A percentile compares a stretch with the other conserved stretches of the same genome.
Conservation (phyloP, 2,888 invertebrate species). For the Ischnus inquisitorius region DNA sequence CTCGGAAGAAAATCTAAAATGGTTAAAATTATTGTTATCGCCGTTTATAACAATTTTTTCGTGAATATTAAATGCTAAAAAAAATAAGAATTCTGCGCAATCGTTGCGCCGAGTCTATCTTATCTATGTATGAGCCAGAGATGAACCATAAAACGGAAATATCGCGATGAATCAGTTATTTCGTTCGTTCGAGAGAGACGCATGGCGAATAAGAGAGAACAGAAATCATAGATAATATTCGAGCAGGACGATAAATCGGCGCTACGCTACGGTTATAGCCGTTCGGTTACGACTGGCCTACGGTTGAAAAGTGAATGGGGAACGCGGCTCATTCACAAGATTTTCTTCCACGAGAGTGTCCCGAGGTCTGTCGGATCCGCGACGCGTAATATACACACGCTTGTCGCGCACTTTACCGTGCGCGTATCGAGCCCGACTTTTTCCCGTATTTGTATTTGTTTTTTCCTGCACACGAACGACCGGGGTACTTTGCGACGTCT, state of each 20-base stretch:
- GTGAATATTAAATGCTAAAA: not conserved
- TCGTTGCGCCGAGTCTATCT: not conserved
- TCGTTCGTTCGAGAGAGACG: slow-evolving; percentile 8
- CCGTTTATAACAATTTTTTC: too few relatives aligned
- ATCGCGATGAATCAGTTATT: slow-evolving; percentile 6
- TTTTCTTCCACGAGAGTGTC: slow-evolving; percentile 78
- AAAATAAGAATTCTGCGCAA: not conserved
- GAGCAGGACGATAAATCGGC: slow-evolving; percentile 67
- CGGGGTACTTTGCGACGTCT: slow-evolving; percentile 38
- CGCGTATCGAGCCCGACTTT: slow-evolving; percentile 47
- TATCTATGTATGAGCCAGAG: not conserved
- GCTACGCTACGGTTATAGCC: slow-evolving; percentile 62
- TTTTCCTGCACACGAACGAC: slow-evolving; percentile 19
- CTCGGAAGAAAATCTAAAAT: not conserved
- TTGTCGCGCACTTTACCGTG: slow-evolving; percentile 55
- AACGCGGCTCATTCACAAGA: slow-evolving; percentile 83
- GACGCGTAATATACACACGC: slow-evolving; percentile 55
- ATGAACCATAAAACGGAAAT: slow-evolving; percentile 6
- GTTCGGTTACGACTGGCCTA: slow-evolving; percentile 72
- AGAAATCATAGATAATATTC: slow-evolving; percentile 56
- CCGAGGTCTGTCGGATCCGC: slow-evolving; percentile 70
- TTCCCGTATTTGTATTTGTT: slow-evolving; percentile 26
- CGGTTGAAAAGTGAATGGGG: slow-evolving; percentile 84
- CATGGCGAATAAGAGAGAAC: not conserved
- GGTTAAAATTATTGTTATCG: too few relatives aligned